Conservation (phyloP, 2,113 vertebrate genomes). For the Clarias gariepinus region DNA sequence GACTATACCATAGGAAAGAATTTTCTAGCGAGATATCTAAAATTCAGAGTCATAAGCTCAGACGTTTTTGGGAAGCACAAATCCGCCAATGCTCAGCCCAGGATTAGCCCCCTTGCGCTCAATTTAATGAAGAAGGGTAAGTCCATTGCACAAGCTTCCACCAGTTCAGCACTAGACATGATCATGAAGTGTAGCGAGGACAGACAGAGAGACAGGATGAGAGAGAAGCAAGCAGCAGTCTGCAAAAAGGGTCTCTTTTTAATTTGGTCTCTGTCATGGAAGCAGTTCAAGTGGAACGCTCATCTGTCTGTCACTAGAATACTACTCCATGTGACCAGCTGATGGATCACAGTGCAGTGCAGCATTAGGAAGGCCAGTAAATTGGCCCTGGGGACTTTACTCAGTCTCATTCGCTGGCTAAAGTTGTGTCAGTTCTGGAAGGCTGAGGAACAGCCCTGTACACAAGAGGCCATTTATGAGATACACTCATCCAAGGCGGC, state of each 20-base stretch:
- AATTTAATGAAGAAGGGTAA: constrained; percentile 52
- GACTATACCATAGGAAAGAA: constrained; percentile 14
- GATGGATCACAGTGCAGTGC: constrained; percentile 54
- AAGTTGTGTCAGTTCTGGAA: constrained; percentile 36
- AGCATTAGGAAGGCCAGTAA: constrained; percentile 48
- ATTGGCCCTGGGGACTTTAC: constrained; percentile 49
- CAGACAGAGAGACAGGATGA: constrained; percentile 47
- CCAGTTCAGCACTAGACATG: constrained; percentile 48
- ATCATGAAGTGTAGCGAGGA: constrained; percentile 54
- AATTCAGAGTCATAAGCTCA: constrained; percentile 46
- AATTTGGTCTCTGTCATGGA: constrained; percentile 51
- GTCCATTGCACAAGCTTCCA: constrained; percentile 42
- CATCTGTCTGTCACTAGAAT: constrained; percentile 53
- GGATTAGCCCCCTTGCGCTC: constrained; percentile 51
- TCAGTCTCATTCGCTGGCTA: constrained; percentile 34
- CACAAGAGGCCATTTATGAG: constrained; percentile 50
- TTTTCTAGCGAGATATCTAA: constrained; percentile 35
- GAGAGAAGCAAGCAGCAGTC: constrained; percentile 32
- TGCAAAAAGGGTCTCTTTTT: constrained; percentile 54
- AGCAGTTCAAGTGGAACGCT: constrained; percentile 51
- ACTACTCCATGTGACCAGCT: constrained; percentile 52
- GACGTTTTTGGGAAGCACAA: constrained; percentile 50
- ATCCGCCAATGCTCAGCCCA: constrained; percentile 39
- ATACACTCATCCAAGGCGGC: constrained; percentile 34
- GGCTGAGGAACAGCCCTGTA: constrained; percentile 35